Percentiles rank a stretch among this genome's conserved stretches.
These are phyloP conservation scores for Porphyrio hochstetteri DNA, from an alignment of 2,113 vertebrate species.

Conservation along the genomic window DNA sequence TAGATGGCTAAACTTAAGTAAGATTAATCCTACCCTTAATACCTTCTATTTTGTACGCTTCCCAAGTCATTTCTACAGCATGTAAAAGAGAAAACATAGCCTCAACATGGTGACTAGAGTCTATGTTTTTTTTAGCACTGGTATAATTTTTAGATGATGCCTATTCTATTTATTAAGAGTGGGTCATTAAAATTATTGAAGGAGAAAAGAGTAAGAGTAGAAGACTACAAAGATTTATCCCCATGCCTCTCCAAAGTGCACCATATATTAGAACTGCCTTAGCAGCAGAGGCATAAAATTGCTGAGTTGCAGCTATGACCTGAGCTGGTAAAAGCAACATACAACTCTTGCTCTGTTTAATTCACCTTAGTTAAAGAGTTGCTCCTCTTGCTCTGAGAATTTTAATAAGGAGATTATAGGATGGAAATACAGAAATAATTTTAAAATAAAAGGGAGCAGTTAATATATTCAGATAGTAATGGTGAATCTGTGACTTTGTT, in stretches of 20 bases:
- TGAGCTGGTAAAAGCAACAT: not conserved
- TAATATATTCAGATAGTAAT: not conserved
- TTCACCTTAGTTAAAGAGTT: conserved; percentile 8
- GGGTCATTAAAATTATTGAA: not conserved
- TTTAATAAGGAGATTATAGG: not conserved
- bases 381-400: not conserved
- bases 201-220: not conserved
- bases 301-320: conserved; percentile 14
- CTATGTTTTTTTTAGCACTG: not conserved
- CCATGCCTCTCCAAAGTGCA: not conserved
- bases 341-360: not conserved
- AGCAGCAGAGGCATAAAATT: not conserved
- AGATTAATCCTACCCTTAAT: not conserved
- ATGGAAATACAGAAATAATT: not conserved
- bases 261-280: not conserved
- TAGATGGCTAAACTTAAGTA: not conserved
- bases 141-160: not conserved
- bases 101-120: not conserved
- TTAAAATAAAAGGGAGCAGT: conserved; percentile 21
- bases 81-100: not conserved
- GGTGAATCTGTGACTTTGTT: conserved; percentile 24
- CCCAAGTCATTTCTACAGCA: not conserved
- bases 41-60: not conserved
- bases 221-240: not conserved
- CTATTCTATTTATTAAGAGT: not conserved